Evolutionary conservation across 2,888 invertebrate genomes (phyloP), one percentile per base, ranked within the genome.

Genomic region (Dugesia japonica): DNA sequence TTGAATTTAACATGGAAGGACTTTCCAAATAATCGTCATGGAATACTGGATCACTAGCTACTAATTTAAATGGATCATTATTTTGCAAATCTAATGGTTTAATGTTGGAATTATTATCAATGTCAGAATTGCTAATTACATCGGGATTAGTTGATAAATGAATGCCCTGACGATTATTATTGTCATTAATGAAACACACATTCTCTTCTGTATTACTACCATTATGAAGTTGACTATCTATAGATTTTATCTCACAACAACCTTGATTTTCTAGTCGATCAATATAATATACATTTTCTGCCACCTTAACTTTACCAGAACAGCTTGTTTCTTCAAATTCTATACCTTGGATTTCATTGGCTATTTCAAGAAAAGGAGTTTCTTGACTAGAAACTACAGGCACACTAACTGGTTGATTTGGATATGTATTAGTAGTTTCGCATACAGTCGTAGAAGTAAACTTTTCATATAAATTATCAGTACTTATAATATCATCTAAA

Each of bases 391-490:
- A 1, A n/a, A 56, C 56, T n/a, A n/a, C 1, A 4, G 56, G 17
- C 23, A 56, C 56, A 56, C 23, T 4, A 56, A 56, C 23, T n/a
- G 56, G n/a, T n/a, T n/a, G 56, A 23, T 56, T 23, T 20, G 56
- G 56, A 56, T 56, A n/a, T n/a, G 56, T 23, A 4, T 13, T 56
- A 23, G 9, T 20, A 56, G 56, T 56, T n/a, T 56, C 56, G 9
- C 9, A 38, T 38, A 17, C 38, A 56, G 56, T 4, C n/a, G 23
- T 56, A 56, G 20, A 7, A 23, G 17, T 23, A 56, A n/a, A 56
- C 23, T 56, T 56, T 56, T 56, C 56, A 56, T 56, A 56, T n/a
- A 56, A 56, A 56, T 56, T 56, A 56, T 56, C 56, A 56, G 56
- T 56, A 23, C 56, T 56, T 20, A 56, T 4, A 56, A 13, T 56